Percentiles rank a stretch among this genome's conserved stretches.
phyloP scores from a whole-genome alignment of 2,888 invertebrate species.

The Amphipyra tragopoginis region DNA sequence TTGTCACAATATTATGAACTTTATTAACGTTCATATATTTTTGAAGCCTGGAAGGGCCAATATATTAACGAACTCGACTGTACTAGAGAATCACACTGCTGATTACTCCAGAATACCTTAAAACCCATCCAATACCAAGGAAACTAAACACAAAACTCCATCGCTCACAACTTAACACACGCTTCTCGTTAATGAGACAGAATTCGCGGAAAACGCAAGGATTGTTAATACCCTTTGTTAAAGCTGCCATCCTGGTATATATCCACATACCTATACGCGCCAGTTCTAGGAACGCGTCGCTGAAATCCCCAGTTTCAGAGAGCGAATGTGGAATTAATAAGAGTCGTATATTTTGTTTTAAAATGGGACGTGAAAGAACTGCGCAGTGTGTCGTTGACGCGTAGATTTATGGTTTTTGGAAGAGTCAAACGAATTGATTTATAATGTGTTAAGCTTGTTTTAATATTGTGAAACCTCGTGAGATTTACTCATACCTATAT shows the following conservation, averaged over 20 bases:
- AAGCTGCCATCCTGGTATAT: conserved; percentile 7
- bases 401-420: no score
- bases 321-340: conserved; percentile 12
- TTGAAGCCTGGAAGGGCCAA: no score
- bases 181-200: conserved; percentile 30
- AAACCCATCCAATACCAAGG: background rate
- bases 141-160: conserved; percentile 1
- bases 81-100: no score
- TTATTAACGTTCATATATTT: no score
- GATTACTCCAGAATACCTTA: background rate
- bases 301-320: conserved; percentile 8
- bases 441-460: no score
- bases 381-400: no score
- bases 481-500: no score
- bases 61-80: no score
- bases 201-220: conserved; percentile 25
- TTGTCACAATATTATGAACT: no score
- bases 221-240: conserved; percentile 38
- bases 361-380: background rate
- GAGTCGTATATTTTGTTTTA: conserved; percentile 13
- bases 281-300: background rate
- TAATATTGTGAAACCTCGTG: no score
- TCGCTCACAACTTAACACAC: conserved; percentile 21
- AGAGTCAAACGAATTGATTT: no score
- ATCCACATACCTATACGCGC: conserved; percentile 2